Conservation (phyloP, 2,113 vertebrate species). For the Ptyas mucosa region DNA sequence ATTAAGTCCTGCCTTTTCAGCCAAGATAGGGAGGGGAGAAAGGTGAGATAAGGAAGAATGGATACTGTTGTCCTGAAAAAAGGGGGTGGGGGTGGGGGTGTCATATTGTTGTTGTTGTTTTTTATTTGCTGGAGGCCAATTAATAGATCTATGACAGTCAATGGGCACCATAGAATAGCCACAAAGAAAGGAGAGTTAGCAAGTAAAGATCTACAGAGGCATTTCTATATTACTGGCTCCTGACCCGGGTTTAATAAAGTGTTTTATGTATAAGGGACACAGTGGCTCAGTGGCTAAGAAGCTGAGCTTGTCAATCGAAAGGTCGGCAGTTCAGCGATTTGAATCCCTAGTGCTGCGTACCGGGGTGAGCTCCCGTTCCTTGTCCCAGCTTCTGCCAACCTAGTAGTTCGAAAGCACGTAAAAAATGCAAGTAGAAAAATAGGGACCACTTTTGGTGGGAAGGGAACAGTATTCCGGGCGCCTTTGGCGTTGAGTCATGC, state of each 20-base stretch:
- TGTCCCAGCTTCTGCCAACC: too few species aligned
- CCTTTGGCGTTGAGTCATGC: too few species aligned
- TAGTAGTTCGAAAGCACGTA: too few species aligned
- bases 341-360: too few species aligned
- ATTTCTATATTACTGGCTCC: neutral
- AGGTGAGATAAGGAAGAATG: neutral
- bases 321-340: too few species aligned
- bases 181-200: neutral
- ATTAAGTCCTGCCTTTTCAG: neutral
- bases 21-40: neutral
- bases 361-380: too few species aligned
- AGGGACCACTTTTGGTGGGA: too few species aligned
- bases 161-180: neutral
- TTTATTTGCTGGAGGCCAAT: neutral
- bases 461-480: too few species aligned
- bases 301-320: too few species aligned
- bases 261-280: neutral
- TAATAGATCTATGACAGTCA: neutral
- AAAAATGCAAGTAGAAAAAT: too few species aligned
- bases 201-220: neutral
- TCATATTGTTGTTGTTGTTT: neutral
- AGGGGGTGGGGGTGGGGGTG: too few species aligned
- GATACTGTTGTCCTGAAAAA: neutral
- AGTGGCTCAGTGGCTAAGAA: too few species aligned
- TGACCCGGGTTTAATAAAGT: neutral